These are phyloP conservation scores for Dryococelus australis DNA, from an alignment of 2,888 invertebrate genomes.

Conservation along the genomic window DNA sequence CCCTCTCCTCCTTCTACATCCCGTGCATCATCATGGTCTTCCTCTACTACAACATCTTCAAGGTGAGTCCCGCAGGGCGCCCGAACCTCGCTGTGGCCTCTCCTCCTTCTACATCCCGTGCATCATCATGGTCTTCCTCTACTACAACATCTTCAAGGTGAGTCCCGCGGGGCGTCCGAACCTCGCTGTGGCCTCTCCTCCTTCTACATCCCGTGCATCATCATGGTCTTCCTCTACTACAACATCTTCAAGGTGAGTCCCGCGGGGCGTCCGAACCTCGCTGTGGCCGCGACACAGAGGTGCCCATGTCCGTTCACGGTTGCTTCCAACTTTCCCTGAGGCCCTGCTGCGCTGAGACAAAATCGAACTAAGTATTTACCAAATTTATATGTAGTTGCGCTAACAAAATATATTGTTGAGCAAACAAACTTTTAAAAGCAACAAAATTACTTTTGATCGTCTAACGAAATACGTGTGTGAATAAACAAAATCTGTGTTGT, in stretches of 20 bases:
- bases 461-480: too few relatives aligned
- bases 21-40: conserved; percentile 98
- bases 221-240: conserved; percentile 98
- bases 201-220: conserved; percentile 98
- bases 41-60: conserved; percentile 96
- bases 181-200: conserved; percentile 75
- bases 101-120: conserved; percentile 99
- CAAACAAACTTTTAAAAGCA: too few relatives aligned
- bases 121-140: conserved; percentile 97
- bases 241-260: conserved; percentile 91
- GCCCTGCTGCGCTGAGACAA: too few relatives aligned
- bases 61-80: conserved; percentile 68
- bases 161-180: conserved; percentile 55
- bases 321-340: too few relatives aligned
- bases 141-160: conserved; percentile 97
- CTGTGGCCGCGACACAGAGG: too few relatives aligned
- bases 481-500: too few relatives aligned
- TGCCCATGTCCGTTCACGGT: too few relatives aligned
- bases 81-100: conserved; percentile 59
- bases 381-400: too few relatives aligned
- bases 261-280: conserved; percentile 47
- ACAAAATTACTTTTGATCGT: too few relatives aligned
- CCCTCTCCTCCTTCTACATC: conserved; percentile 97
- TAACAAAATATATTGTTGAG: too few relatives aligned
- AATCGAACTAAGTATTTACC: too few relatives aligned